Evolutionary conservation across 2,888 invertebrate genomes (phyloP), one percentile per base, ranked within the genome.

Genomic region (Clepsis dumicolana): DNA sequence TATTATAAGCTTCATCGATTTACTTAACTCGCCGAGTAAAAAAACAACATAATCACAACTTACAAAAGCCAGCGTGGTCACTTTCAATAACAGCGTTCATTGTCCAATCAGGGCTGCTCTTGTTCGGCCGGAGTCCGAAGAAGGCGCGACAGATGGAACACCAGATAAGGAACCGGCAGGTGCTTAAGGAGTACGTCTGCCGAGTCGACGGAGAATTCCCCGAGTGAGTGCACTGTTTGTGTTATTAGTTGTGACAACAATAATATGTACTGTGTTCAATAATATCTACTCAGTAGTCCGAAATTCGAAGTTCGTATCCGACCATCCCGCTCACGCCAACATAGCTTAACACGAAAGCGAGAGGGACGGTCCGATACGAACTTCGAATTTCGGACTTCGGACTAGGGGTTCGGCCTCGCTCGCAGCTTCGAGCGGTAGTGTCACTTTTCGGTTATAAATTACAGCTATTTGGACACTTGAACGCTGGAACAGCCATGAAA

Each of bases 71-170:
- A 48, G 54, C 24, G 14, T 35, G 10, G 53, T 18, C 32, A 66
- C 35, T 41, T 56, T 18, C 21, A 16, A 14, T 27, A 61, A 61
- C 41, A 44, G 2, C 16, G n/a, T 24, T 67, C 61, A 48, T 50
- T 63, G 29, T 67, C 63, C 71, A 65, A 63, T 67, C 77, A 93
- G 96, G 96, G 50, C 94, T 99, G 53, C 90, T 99, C 64, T 94
- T 99, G 52, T 98, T 99, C 87, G 98, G 99, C 0, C 96, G 99
- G 78, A 98, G 97, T 82, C 97, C 98, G 61, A 97, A 98, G 88
- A 98, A 98, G 87, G 98, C 99, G 44, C 94, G 98, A 78, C 97
- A 98, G 93, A 97, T 99, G 96, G 98, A 98, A 88, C 97, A 98
- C 83, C 98, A 98, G 92, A 98, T 99, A 77, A 95, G 98, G 75